Base-by-base conservation (phyloP, 1,140 invertebrate species). In the Drosophila miranda region DNA sequence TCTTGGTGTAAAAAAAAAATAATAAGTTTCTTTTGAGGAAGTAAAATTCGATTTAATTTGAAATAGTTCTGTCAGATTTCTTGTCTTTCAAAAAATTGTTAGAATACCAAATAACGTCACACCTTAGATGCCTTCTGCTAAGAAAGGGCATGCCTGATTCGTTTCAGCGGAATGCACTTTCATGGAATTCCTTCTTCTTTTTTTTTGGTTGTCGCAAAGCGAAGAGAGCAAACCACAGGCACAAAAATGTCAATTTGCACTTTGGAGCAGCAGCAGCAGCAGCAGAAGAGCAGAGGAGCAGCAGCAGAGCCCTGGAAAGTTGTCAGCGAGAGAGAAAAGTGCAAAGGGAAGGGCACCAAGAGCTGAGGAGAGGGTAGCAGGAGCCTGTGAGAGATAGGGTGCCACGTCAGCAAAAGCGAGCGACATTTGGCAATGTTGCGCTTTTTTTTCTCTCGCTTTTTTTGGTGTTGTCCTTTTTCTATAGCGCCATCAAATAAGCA, bases 191-290 rank as follows among this genome's bases (percentile, higher is more conserved):
- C 49, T 42, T 43, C n/a, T 45, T 19, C 49, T 42, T 43, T 16
- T 45, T 42, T 43, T 16, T 45, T 23, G 48, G 26, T 30, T 60
- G 46, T 28, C 57, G 16, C 28, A 34, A 34, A 34, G 30, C 34
- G 43, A 68, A 74, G 63, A 73, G 59, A 46, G 38, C 78, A 78
- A 83, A 86, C 81, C 80, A 57, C 77, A 80, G 80, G 77, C 81
- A 86, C 81, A 84, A 84, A 84, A 84, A 86, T 84, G 80, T 86
- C 80, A 84, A 84, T 84, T 84, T 84, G 73, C 80, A 78, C 80
- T 86, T 86, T 69, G 63, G 56, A 63, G 67, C 67, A 68, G 72
- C 70, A 69, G 59, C 67, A 63, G 58, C 16, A 73, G 51, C 55
- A 13, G 67, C 45, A 46, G 60, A 60, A 53, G 16, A 67, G 62